Percentiles rank a stretch among this genome's conserved stretches.
phyloP scores from a whole-genome alignment of 1,140 invertebrate species.

The Geopemphigus sp. region DNA sequence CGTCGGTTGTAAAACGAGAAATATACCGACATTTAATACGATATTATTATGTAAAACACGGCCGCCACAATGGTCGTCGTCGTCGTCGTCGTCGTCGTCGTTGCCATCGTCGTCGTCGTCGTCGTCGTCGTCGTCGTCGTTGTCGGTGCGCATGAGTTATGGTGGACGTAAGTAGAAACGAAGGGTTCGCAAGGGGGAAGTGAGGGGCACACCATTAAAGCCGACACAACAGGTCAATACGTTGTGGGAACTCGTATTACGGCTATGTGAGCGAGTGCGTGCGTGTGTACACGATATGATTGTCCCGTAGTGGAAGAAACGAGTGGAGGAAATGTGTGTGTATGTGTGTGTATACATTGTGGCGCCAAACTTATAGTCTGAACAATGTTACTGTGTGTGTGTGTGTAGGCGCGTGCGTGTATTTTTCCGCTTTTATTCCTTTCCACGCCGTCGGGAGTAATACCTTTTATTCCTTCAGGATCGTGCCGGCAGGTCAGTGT shows the following conservation, averaged over 20 bases:
- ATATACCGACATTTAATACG: constrained; percentile 37
- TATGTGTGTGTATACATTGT: background rate
- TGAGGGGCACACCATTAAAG: constrained; percentile 32
- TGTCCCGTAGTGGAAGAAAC: constrained; percentile 12
- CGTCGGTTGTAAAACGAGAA: constrained; percentile 42
- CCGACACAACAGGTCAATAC: constrained; percentile 43
- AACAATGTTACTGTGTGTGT: background rate
- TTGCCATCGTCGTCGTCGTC: background rate
- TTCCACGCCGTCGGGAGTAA: background rate
- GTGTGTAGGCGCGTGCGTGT: background rate
- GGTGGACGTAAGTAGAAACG: constrained; percentile 10
- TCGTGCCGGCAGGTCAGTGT: constrained; percentile 10
- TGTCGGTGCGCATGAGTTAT: constrained; percentile 38
- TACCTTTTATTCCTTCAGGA: constrained; percentile 43
- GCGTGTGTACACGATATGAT: background rate
- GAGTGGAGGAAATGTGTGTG: background rate
- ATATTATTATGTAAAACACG: constrained; percentile 44
- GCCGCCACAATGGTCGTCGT: constrained; percentile 19
- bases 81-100: no score
- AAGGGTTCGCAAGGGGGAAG: background rate
- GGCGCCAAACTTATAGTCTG: constrained; percentile 34
- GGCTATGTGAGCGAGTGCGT: background rate
- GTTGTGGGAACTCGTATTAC: constrained; percentile 43
- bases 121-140: background rate
- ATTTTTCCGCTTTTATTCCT: constrained; percentile 35